Conservation (phyloP, 2,113 vertebrate genomes). For the Grammatotria lemairii region DNA sequence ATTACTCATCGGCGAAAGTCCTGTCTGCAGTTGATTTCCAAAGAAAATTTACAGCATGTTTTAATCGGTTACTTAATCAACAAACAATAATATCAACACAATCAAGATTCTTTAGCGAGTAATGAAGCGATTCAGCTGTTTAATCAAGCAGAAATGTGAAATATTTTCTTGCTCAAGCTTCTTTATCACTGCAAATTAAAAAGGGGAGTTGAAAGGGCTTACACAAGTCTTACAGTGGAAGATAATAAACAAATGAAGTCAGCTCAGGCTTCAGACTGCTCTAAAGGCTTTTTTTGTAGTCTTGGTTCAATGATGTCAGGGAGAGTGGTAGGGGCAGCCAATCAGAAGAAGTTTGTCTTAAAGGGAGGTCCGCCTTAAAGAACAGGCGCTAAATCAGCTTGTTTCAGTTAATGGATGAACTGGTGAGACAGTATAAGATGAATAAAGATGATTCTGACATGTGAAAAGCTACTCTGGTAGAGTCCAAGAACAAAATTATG, state of each 20-base stretch:
- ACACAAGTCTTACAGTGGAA: background rate
- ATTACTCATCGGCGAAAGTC: background rate
- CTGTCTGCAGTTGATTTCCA: background rate
- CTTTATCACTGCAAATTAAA: background rate
- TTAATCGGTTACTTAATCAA: background rate
- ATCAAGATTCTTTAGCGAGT: background rate
- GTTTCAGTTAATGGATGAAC: background rate
- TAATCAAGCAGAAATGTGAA: background rate
- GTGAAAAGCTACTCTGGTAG: background rate
- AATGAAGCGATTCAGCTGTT: background rate
- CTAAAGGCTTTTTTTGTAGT: background rate
- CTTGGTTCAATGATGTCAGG: background rate
- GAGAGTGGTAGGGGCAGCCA: background rate
- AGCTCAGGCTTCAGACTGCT: background rate
- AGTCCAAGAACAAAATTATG: background rate
- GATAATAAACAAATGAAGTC: background rate
- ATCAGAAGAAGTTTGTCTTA: background rate
- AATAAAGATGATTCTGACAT: background rate
- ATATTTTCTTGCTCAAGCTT: background rate
- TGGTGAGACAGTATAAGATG: background rate
- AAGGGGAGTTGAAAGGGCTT: background rate
- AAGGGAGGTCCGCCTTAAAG: background rate
- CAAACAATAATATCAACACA: background rate
- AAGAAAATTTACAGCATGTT: background rate
- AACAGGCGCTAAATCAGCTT: rapidly evolving